phyloP scores from a whole-genome alignment of 2,113 vertebrate species.

The Seriola dumerili region DNA sequence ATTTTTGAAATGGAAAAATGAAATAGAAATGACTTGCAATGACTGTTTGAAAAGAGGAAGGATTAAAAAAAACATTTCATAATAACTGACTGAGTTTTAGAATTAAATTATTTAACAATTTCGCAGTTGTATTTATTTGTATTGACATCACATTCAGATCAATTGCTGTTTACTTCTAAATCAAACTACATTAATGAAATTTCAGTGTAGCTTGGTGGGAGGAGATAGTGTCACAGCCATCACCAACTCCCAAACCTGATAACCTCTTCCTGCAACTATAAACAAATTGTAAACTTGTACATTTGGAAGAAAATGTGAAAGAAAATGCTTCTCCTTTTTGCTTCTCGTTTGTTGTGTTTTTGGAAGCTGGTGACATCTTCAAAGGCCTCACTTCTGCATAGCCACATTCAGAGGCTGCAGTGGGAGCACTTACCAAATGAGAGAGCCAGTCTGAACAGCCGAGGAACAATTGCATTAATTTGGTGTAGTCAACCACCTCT shows the following conservation, averaged over 20 bases:
- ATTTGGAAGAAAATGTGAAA: conserved; percentile 8
- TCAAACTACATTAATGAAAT: too few relatives aligned
- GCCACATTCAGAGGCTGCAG: conserved; percentile 15
- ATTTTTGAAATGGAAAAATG: neutral
- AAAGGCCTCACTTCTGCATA: conserved; percentile 15
- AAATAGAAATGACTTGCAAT: neutral
- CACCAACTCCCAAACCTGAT: neutral
- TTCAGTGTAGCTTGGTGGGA: neutral
- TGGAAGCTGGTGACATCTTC: conserved; percentile 36
- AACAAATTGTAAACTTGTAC: neutral
- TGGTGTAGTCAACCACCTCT: conserved; percentile 44
- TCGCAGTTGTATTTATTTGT: neutral
- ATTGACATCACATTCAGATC: neutral
- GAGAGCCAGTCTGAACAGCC: conserved; percentile 26
- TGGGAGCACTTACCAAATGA: conserved; percentile 55
- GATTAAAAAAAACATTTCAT: too few relatives aligned
- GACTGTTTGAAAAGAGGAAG: too few relatives aligned
- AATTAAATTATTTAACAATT: neutral
- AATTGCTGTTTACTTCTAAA: neutral
- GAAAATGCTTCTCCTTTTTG: neutral
- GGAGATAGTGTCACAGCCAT: neutral
- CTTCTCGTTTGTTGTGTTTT: neutral
- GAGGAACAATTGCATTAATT: conserved; percentile 60
- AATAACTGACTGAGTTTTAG: neutral
- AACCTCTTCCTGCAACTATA: neutral